phyloP scores from a whole-genome alignment of 2,888 invertebrate species.

The Orthonevra nobilis region DNA sequence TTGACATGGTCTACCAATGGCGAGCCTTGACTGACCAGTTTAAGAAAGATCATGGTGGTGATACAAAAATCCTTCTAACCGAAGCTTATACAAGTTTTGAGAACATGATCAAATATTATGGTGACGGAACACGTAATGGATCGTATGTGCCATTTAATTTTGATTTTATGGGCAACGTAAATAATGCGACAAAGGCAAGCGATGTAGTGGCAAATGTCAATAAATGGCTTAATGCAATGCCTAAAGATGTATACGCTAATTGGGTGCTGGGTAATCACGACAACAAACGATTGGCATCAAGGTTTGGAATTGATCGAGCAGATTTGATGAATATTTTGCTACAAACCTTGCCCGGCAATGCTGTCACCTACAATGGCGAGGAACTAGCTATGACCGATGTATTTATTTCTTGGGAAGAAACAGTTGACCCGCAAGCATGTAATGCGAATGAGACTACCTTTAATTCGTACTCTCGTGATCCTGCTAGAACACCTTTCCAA shows the following conservation, averaged over 20 bases:
- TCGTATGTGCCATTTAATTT: slow-evolving; percentile 86
- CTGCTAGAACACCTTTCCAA: slow-evolving; percentile 84
- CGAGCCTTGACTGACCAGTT: slow-evolving; percentile 84
- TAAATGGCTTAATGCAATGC: slow-evolving; percentile 82
- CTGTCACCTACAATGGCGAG: slow-evolving; percentile 92
- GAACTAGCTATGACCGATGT: slow-evolving; percentile 85
- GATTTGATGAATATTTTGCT: slow-evolving; percentile 91
- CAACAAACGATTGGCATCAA: slow-evolving; percentile 84
- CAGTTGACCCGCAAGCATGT: slow-evolving; percentile 82
- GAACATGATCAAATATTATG: slow-evolving; percentile 83
- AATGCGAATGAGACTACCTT: slow-evolving; percentile 80
- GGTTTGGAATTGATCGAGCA: slow-evolving; percentile 85
- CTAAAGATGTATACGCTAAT: slow-evolving; percentile 74
- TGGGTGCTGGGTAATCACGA: slow-evolving; percentile 88
- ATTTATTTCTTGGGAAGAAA: slow-evolving; percentile 81
- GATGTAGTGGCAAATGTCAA: slow-evolving; percentile 81
- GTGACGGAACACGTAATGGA: slow-evolving; percentile 80
- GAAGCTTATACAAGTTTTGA: slow-evolving; percentile 83
- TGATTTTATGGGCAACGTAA: slow-evolving; percentile 81
- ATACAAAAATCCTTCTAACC: slow-evolving; percentile 82
- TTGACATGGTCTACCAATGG: slow-evolving; percentile 85
- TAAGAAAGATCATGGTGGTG: slow-evolving; percentile 76
- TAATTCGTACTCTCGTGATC: slow-evolving; percentile 81
- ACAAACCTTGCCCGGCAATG: slow-evolving; percentile 90
- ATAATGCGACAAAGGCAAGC: slow-evolving; percentile 80